Evolutionary conservation across 2,888 invertebrate species (phyloP), one percentile per base, ranked within the genome.

Genomic region (Oasisia sp.): DNA sequence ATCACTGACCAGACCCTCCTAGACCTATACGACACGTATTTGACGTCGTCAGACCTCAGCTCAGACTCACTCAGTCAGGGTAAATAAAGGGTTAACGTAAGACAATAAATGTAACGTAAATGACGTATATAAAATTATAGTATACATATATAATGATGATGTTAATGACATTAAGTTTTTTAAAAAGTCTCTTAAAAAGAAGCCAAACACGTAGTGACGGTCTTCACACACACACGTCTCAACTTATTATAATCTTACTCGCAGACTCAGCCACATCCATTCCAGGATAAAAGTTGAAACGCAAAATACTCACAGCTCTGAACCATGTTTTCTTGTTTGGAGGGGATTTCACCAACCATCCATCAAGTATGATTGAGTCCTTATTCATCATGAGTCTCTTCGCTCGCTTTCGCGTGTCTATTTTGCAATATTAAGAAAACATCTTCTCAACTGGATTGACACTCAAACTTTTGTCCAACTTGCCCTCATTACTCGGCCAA

Each of bases 331-430:
- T 97, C 97, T 98, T 98, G 93, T 98, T 98, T 93, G 99, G 99
- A 94, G 99, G 99, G 93, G 99, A 99, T 97, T 99, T 99, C 93
- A 98, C 98, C 95, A 99, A 97, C 99, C 99, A 99, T 94, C 99
- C 99, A 97, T 91, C 89, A 19, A 91, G 92, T 38, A 92, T 27
- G 89, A 32, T 27, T n/a, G 74, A 74, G 27, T 74, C 74, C 27
- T 74, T 74, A 74, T 74, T 74, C 74, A 74, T 74, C 19, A 19
- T 74, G 74, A 74, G 74, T 74, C 27, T 74, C 74, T 74, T 74
- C 74, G 74, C 27, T 74, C n/a, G 74, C 74, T 27, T 74, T 74
- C 74, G 74, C 74, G 14, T 74, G 27, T 19, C 27, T 74, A 27
- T 74, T 74, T 74, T 74, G 74, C 74, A 74, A 74, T 74, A 27